Conservation (phyloP, 1,140 invertebrate genomes). For the Drosophila sturtevanti region DNA sequence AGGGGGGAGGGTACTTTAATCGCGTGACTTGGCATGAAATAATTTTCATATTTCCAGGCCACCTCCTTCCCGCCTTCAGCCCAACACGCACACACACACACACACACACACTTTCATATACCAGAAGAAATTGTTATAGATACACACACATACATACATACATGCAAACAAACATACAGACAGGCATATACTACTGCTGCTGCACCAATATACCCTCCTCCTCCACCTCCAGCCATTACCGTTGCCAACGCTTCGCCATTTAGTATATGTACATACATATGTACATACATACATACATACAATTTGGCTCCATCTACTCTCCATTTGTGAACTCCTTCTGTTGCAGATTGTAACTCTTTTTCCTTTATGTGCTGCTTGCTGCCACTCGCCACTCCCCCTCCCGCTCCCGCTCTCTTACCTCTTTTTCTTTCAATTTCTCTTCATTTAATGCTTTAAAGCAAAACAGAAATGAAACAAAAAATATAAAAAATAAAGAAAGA, state of each 20-base stretch:
- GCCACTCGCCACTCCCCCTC: neutral
- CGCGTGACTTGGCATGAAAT: conserved; percentile 61
- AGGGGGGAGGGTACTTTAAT: conserved; percentile 43
- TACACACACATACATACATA: conserved; percentile 3
- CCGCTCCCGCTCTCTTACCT: neutral
- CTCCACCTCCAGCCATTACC: neutral
- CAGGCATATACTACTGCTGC: neutral
- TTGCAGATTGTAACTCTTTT: conserved; percentile 12
- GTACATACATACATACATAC: neutral
- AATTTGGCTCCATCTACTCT: neutral
- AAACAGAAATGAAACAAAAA: neutral
- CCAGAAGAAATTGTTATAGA: conserved; percentile 35
- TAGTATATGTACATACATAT: neutral
- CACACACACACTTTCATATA: neutral
- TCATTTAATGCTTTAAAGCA: conserved; percentile 14
- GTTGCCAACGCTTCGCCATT: conserved; percentile 19
- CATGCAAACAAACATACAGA: neutral
- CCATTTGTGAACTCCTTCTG: neutral
- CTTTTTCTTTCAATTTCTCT: neutral
- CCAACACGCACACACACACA: conserved; percentile 23
- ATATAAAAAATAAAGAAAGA: neutral
- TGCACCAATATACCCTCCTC: neutral
- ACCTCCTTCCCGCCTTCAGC: too few relatives aligned
- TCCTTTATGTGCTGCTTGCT: neutral
- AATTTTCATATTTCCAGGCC: conserved; percentile 65